A percentile compares a stretch with the other conserved stretches of the same genome.
Evolutionary conservation across 2,888 invertebrate genomes (phyloP).

Genomic region (Syrista parreyssii): DNA sequence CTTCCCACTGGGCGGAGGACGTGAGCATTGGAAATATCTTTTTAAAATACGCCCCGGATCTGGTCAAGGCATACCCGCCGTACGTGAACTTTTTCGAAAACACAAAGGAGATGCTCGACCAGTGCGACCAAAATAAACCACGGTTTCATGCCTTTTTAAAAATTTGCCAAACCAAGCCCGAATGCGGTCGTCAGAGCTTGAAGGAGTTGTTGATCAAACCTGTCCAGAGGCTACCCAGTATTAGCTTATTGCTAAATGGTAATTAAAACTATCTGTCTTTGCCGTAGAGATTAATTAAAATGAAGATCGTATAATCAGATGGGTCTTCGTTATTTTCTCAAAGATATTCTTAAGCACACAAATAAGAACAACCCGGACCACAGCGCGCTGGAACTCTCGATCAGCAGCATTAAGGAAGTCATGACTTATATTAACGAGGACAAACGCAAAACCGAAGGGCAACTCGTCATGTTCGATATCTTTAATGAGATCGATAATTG

Average conservation of each 20-base stretch:
- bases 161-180: conserved; percentile 92
- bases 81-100: conserved; percentile 99
- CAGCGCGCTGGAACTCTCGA: conserved; percentile 83
- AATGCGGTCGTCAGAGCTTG: conserved; percentile 95
- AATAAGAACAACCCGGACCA: conserved; percentile 90
- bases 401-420: conserved; percentile 90
- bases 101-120: conserved; percentile 91
- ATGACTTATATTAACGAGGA: conserved; percentile 98
- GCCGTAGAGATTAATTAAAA: neutral
- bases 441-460: conserved; percentile 95
- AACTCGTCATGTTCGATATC: conserved; percentile 95
- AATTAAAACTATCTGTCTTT: conserved; percentile 52
- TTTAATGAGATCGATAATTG: conserved; percentile 98
- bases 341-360: conserved; percentile 94
- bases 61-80: conserved; percentile 95
- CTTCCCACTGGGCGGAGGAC: conserved; percentile 90
- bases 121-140: conserved; percentile 92
- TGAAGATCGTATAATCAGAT: neutral
- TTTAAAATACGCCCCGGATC: conserved; percentile 85
- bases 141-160: conserved; percentile 98
- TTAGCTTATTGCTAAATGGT: conserved; percentile 94
- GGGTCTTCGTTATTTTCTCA: conserved; percentile 37
- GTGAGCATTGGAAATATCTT: conserved; percentile 89
- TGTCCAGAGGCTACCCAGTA: conserved; percentile 96
- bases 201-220: conserved; percentile 97